A percentile compares a stretch with the other conserved stretches of the same genome.
Conservation (phyloP, 2,797 vertebrate genomes). For the Podarcis lilfordi region DNA sequence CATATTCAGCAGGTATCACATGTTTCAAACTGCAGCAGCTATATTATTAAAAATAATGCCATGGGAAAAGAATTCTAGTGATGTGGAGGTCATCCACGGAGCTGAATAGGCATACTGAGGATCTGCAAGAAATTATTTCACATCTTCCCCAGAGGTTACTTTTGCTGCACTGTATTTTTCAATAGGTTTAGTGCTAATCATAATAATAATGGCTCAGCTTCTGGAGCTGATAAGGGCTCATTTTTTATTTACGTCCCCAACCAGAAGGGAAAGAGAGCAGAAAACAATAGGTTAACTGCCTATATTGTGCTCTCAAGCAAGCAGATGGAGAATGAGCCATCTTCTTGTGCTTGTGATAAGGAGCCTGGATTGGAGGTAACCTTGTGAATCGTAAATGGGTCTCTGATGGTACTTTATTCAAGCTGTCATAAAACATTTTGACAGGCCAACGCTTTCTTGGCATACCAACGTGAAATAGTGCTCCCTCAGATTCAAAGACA, state of each 20-base stretch:
- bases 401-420: conserved; percentile 79
- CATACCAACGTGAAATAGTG: conserved; percentile 76
- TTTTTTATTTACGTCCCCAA: conserved; percentile 70
- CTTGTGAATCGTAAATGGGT: conserved; percentile 75
- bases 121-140: conserved; percentile 47
- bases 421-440: conserved; percentile 83
- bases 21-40: conserved; percentile 53
- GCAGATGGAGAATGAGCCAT: conserved; percentile 73
- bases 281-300: conserved; percentile 74
- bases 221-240: conserved; percentile 68
- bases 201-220: conserved; percentile 51
- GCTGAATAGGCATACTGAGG: conserved; percentile 53
- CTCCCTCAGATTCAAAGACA: conserved; percentile 72
- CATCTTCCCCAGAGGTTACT: conserved; percentile 65
- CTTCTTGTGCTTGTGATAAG: conserved; percentile 69
- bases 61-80: conserved; percentile 55
- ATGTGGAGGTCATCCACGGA: conserved; percentile 47
- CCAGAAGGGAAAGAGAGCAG: conserved; percentile 62
- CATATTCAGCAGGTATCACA: conserved; percentile 35
- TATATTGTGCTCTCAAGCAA: conserved; percentile 66
- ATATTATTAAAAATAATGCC: conserved; percentile 39
- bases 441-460: conserved; percentile 78
- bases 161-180: conserved; percentile 34
- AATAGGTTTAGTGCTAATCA: conserved; percentile 29
- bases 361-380: conserved; percentile 73